Conservation (phyloP, 1,140 invertebrate species). For the Scaptomyza montana region DNA sequence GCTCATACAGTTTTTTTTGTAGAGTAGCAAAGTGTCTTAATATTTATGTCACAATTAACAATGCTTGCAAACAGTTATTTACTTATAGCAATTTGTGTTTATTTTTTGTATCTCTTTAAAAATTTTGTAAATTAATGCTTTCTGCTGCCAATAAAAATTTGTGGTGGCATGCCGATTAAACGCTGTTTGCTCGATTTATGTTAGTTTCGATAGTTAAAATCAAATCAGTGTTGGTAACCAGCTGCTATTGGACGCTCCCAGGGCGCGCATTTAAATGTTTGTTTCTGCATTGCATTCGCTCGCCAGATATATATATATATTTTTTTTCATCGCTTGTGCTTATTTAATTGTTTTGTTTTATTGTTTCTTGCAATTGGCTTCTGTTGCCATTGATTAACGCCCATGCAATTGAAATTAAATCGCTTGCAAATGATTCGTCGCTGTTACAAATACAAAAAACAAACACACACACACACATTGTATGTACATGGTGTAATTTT, state of each 20-base stretch:
- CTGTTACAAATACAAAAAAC: constrained; percentile 15
- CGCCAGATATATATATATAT: no score
- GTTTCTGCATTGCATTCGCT: neutral
- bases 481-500: constrained; percentile 57
- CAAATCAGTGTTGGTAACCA: constrained; percentile 13
- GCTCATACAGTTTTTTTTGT: no score
- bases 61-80: neutral
- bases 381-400: constrained; percentile 72
- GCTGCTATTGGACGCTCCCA: no score
- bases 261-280: constrained; percentile 21
- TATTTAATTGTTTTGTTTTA: constrained; percentile 12
- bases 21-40: neutral
- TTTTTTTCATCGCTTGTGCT: no score
- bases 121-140: constrained; percentile 24
- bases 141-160: constrained; percentile 1
- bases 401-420: constrained; percentile 80
- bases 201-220: constrained; percentile 1
- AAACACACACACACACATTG: constrained; percentile 14
- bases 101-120: constrained; percentile 8
- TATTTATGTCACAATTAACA: neutral
- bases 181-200: constrained; percentile 8
- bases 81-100: neutral
- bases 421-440: constrained; percentile 73
- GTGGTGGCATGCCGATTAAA: constrained; percentile 22
- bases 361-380: constrained; percentile 25